Percentiles rank a stretch among this genome's conserved stretches.
These are phyloP conservation scores for Baryphthengus martii DNA, from an alignment of 2,113 vertebrate species.

Conservation along the genomic window DNA sequence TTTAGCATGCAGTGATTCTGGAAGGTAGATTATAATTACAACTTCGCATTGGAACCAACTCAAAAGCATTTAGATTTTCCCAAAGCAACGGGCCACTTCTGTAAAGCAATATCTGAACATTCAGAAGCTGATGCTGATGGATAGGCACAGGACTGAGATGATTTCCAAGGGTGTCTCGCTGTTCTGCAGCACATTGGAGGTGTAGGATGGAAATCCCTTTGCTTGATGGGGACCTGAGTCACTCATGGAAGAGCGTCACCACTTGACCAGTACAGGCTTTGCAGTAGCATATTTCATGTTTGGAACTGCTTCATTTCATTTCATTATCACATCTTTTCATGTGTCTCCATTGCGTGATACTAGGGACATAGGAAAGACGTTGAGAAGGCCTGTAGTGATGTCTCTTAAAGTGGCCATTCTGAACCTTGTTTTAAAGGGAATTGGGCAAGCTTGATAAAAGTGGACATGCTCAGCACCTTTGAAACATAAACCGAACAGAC, in stretches of 20 bases:
- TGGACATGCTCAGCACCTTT: neutral
- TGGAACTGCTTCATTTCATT: neutral
- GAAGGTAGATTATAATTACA: neutral
- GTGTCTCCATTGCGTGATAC: neutral
- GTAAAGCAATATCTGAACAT: neutral
- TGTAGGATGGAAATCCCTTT: neutral
- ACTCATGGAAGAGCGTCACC: rapidly evolving
- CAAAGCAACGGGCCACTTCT: neutral
- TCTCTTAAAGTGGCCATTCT: neutral
- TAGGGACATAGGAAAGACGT: neutral
- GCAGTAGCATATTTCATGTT: neutral
- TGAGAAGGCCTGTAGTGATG: neutral
- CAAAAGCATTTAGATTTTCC: neutral
- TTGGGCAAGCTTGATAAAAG: neutral
- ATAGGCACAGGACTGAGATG: neutral
- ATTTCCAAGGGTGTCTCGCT: neutral
- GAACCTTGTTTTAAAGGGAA: neutral
- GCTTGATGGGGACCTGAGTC: rapidly evolving
- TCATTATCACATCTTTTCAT: neutral
- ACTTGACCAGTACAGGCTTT: neutral
- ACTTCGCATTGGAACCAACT: neutral
- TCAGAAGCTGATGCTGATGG: neutral
- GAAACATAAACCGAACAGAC: neutral
- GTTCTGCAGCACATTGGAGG: neutral
- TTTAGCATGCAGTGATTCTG: neutral